A percentile compares a stretch with the other conserved stretches of the same genome.
Evolutionary conservation across 2,888 invertebrate species (phyloP).

Genomic region (Melanchra persicariae): DNA sequence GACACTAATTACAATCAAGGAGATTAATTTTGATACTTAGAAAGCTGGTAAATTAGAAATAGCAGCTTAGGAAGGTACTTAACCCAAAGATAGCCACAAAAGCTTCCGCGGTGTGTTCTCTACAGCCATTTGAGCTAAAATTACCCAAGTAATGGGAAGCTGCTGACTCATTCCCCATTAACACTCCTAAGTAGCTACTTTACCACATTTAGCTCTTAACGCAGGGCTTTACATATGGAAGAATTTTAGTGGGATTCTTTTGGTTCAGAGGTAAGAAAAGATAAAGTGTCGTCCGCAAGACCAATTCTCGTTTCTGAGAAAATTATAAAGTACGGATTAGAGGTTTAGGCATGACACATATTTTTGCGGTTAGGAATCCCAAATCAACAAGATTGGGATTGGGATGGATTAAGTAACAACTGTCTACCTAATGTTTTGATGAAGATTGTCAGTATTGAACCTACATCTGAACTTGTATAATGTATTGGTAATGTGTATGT

Average conservation of each 20-base stretch:
- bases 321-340: background rate
- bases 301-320: background rate
- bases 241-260: background rate
- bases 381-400: background rate
- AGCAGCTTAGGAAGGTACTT: background rate
- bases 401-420: background rate
- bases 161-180: slow-evolving; percentile 49
- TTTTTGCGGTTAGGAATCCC: background rate
- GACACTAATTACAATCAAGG: background rate
- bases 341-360: background rate
- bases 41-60: background rate
- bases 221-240: background rate
- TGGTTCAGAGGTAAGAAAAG: background rate
- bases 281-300: background rate
- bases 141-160: slow-evolving; percentile 42
- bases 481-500: no score
- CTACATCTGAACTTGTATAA: background rate
- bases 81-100: slow-evolving; percentile 18
- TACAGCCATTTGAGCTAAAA: slow-evolving; percentile 38
- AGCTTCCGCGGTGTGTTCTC: slow-evolving; percentile 27
- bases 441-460: no score
- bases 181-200: slow-evolving; percentile 37
- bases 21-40: background rate
- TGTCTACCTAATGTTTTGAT: background rate
- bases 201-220: slow-evolving; percentile 36